Evolutionary conservation across 2,888 invertebrate species (phyloP), one percentile per base, ranked within the genome.

Genomic region (Bellardia bayeri): DNA sequence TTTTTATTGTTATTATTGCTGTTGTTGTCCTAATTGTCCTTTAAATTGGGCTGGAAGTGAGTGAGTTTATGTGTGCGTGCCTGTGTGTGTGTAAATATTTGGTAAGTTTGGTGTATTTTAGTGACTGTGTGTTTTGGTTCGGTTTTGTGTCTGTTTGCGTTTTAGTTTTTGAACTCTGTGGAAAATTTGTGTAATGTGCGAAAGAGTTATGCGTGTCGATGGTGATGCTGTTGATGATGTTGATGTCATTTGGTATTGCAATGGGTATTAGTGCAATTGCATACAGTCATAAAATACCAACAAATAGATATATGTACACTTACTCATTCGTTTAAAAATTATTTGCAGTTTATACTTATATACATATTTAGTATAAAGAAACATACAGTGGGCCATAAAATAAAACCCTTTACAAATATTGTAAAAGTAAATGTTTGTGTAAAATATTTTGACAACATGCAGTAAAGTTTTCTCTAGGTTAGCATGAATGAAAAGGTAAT

Each of bases 171-270:
- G 61, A 61, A 61, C 33, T 61, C 14, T 61, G 61, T 37, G 69
- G 51, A 69, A 69, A 69, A 69, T 56, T 37, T 56, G 13, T 51
- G 33, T 37, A 54, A 54, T 69, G n/a, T 56, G 54, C 23, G 16
- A 40, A 54, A 71, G 71, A 71, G 54, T 71, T 56, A 71, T 71
- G 54, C 23, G 71, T 40, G 71, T 71, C 54, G 37, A 54, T 13
- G 42, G 16, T 11, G 37, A 37, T 37, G 37, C 37, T 66, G 37
- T 16, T 71, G 30, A 30, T 71, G 30, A 30, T 69, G 56, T 37
- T 56, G 56, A 56, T 71, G 71, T 23, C 71, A 71, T 56, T 71
- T 56, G 51, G 69, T 69, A n/a, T 6, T 51, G 33, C 7, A 71
- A n/a, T 71, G 23, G 23, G n/a, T 54, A 33, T 69, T 51, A 5